Base-by-base conservation (phyloP, 2,888 invertebrate genomes). In the Leucoptera coffeella region DNA sequence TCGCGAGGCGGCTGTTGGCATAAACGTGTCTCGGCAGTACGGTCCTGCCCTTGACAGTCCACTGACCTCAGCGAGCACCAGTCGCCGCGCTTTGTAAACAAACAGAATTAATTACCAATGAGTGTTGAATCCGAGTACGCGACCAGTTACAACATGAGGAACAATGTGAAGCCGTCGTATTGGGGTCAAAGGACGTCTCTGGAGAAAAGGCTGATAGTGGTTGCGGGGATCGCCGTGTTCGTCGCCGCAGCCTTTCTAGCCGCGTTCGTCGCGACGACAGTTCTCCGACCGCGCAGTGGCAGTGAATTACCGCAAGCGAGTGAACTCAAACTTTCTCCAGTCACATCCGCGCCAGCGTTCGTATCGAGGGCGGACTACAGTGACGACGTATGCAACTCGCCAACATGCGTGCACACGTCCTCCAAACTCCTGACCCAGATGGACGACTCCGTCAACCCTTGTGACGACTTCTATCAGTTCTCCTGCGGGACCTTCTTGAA, bases 391-490 rank as follows among this genome's bases (percentile, higher is more conserved):
- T 92, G 92, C 53, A 71, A 80, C 30, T 73, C 78, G 1, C 72
- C 83, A 7, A 90, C 85, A 39, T 92, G 92, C 58, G 74, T 91
- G 27, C 82, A 85, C 45, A 81, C 53, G 78, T 86, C 88, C 1
- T 80, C 85, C 1, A 75, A 75, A 34, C 65, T 88, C 9, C 56
- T 88, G 20, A 62, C 74, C 32, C 82, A 80, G 45, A 82, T 88
- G 79, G 82, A 88, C 38, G 53, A 64, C 2, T 51, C 59, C 2
- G 78, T 82, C 6, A 82, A 86, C 34, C 87, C 88, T 0, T 88
- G 88, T 45, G 85, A 87, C 38, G 85, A 89, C 45, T 88, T 89
- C 53, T 88, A 87, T 50, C 72, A 80, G 39, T 87, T 84, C 46
- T 78, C 87, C 1, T 88, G 88, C 41, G 87, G 87, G 2, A 77